A percentile compares a stretch with the other conserved stretches of the same genome.
These are phyloP conservation scores for Phasia obesa DNA, from an alignment of 2,888 invertebrate species.

Conservation along the genomic window DNA sequence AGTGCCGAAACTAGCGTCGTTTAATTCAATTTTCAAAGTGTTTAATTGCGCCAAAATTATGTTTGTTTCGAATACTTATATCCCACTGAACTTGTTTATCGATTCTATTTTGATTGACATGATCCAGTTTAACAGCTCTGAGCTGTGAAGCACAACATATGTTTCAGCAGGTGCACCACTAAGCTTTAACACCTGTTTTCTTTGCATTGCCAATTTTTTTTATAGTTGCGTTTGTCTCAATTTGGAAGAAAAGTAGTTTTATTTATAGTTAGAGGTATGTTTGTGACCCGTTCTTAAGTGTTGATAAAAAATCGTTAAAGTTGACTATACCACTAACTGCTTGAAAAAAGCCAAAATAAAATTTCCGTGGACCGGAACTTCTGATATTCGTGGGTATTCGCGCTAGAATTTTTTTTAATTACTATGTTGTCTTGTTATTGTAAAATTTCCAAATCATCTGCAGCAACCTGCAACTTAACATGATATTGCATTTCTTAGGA, in stretches of 20 bases:
- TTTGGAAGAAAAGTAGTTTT: background rate
- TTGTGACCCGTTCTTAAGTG: conserved; percentile 15
- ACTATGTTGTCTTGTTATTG: background rate
- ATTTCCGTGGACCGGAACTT: conserved; percentile 31
- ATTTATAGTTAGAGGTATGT: too few species aligned
- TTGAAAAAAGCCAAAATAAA: conserved; percentile 36
- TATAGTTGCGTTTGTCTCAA: conserved; percentile 17
- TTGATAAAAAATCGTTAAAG: too few species aligned
- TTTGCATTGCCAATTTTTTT: conserved; percentile 37
- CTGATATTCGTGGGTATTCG: conserved; percentile 27
- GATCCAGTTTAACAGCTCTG: conserved; percentile 29
- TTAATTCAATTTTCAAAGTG: conserved; percentile 44
- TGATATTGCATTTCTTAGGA: too few species aligned
- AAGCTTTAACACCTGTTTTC: conserved; percentile 25
- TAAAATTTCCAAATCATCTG: too few species aligned
- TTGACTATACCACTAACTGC: conserved; percentile 17
- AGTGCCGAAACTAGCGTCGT: conserved; percentile 33
- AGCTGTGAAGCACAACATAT: conserved; percentile 20
- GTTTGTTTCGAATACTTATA: conserved; percentile 22
- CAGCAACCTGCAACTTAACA: too few species aligned
- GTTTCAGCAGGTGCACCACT: conserved; percentile 12
- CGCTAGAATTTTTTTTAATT: conserved; percentile 35
- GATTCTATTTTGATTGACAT: background rate
- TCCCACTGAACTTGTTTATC: too few species aligned
- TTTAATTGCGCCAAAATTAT: conserved; percentile 22